Conservation (phyloP, 2,113 vertebrate species). For the Megatriorchis doriae region DNA sequence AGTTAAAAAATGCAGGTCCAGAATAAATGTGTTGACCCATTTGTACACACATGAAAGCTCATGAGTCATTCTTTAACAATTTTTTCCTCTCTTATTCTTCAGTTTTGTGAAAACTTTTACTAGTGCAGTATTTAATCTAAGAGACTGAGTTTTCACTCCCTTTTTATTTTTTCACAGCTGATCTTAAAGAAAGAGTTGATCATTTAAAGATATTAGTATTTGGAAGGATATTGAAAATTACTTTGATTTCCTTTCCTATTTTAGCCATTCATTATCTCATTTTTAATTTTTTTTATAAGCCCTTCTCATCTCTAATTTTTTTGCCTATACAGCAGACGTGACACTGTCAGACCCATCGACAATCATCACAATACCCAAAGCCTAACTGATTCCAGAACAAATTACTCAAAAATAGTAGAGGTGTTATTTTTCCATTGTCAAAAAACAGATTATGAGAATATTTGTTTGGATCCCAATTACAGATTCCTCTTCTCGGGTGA, state of each 20-base stretch:
- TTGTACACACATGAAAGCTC: not conserved
- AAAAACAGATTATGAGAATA: not conserved
- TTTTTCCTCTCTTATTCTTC: not conserved
- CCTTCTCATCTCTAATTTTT: not conserved
- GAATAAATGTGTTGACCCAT: not conserved
- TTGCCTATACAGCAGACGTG: not conserved
- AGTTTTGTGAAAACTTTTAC: not conserved
- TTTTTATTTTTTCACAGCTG: not conserved
- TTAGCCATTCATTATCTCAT: not conserved
- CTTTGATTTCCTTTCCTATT: not conserved
- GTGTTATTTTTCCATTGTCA: not conserved
- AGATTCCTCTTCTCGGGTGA: not conserved
- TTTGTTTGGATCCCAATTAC: not conserved
- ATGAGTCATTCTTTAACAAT: not conserved
- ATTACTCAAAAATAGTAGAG: not conserved
- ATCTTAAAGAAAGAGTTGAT: not conserved
- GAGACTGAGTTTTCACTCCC: not conserved
- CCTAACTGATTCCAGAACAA: not conserved
- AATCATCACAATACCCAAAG: not conserved
- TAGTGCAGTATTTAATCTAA: not conserved
- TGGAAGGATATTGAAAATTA: not conserved
- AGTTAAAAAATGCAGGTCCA: not conserved
- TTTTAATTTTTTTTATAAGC: not conserved
- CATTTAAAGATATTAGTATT: not conserved
- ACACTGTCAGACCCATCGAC: not conserved